Evolutionary conservation across 2,113 vertebrate species (phyloP).

Genomic region (Crotalus tigris): DNA sequence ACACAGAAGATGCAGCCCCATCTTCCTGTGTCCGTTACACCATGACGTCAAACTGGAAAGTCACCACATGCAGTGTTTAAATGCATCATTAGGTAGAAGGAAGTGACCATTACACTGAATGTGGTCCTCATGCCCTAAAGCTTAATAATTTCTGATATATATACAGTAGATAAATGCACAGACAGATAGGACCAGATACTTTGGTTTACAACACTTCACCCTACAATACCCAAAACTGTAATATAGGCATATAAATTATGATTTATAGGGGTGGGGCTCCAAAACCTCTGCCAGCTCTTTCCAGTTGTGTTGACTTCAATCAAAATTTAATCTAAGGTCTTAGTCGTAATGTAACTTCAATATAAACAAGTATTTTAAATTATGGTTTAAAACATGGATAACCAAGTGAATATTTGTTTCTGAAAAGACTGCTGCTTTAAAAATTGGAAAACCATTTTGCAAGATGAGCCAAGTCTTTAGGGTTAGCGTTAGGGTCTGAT

Average conservation of each 20-base stretch:
- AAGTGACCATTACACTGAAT: neutral
- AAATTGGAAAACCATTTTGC: neutral
- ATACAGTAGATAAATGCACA: no score
- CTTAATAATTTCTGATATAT: neutral
- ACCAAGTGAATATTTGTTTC: neutral
- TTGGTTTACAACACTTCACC: no score
- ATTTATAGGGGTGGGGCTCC: neutral
- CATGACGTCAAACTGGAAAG: no score
- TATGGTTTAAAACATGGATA: neutral
- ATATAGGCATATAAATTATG: neutral
- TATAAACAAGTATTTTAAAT: neutral
- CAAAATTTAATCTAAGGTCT: neutral
- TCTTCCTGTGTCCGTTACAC: no score
- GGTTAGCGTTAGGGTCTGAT: no score
- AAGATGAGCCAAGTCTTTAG: neutral
- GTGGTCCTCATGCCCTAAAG: neutral
- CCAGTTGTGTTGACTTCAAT: neutral
- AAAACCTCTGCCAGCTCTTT: neutral
- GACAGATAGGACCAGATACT: no score
- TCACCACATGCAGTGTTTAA: neutral
- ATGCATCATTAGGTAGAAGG: neutral
- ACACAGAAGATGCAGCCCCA: no score
- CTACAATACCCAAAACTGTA: neutral
- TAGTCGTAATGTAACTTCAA: neutral
- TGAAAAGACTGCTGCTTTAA: neutral